These are phyloP conservation scores for Corydoras maculifer DNA, from an alignment of 2,113 vertebrate species.

Conservation along the genomic window DNA sequence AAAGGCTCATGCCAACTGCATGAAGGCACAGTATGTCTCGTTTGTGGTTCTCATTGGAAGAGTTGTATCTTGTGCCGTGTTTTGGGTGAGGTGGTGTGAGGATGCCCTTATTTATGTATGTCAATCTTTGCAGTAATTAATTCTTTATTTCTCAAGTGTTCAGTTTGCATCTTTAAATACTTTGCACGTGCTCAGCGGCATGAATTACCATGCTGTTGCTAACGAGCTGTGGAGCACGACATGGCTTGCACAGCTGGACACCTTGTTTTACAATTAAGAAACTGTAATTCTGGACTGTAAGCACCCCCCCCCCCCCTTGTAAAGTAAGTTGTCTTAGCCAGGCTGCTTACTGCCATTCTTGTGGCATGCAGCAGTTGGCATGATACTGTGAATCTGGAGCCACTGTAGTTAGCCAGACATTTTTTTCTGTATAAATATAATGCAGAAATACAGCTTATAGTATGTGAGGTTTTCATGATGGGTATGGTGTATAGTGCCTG, in stretches of 20 bases:
- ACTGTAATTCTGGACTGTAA: slow-evolving; percentile 55
- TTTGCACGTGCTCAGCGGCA: slow-evolving; percentile 48
- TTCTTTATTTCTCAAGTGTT: slow-evolving; percentile 43
- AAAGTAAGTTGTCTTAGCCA: slow-evolving; percentile 57
- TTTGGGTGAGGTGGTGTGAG: slow-evolving; percentile 20
- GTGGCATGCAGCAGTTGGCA: slow-evolving; percentile 53
- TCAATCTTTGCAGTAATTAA: slow-evolving; percentile 10
- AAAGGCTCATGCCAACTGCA: slow-evolving; percentile 23
- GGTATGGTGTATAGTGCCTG: slow-evolving; percentile 28
- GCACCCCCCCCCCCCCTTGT: slow-evolving; percentile 28
- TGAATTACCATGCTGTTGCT: slow-evolving; percentile 52
- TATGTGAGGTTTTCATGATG: slow-evolving; percentile 43
- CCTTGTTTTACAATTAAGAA: slow-evolving; percentile 54
- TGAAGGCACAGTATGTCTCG: slow-evolving; percentile 17
- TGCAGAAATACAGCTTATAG: slow-evolving; percentile 54
- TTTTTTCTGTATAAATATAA: slow-evolving; percentile 66
- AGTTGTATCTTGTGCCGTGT: not conserved
- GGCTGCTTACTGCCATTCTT: slow-evolving; percentile 48
- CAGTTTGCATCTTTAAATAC: slow-evolving; percentile 52
- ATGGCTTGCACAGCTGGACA: slow-evolving; percentile 64
- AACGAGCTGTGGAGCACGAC: slow-evolving; percentile 58
- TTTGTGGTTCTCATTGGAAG: slow-evolving; percentile 13
- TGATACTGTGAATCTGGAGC: slow-evolving; percentile 74
- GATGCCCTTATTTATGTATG: slow-evolving; percentile 12
- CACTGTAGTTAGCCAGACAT: slow-evolving; percentile 66